Base-by-base conservation (phyloP, 2,797 vertebrate species). In the Leptatherina wallacei region DNA sequence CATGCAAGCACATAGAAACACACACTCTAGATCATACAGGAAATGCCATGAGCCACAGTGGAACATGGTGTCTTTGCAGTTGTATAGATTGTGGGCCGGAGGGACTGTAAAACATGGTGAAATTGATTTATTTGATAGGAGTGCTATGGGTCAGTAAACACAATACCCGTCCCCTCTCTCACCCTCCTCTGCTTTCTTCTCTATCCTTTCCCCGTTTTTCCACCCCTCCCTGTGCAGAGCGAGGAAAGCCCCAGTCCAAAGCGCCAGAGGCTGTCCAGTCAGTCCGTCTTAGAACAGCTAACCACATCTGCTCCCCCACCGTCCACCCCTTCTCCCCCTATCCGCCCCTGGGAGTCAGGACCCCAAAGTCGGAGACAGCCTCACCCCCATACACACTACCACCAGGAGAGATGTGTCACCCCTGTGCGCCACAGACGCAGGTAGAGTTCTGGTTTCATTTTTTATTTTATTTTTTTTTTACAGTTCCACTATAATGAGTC, bases 231-330 rank as follows among this genome's bases (percentile, higher is more conserved):
- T 71, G 40, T 69, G 5, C 67, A 99, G 98, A 96, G 95, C 3
- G 98, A 99, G 93, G 98, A 97, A 88, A 97, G 96, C 83, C 97
- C 97, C 68, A 98, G 97, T 91, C 97, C 97, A 60, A 99, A 99
- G 94, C 95, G 98, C 84, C 98, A 98, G 52, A 95, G 97, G 77
- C 95, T 99, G 90, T 97, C 97, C 71, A 92, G 94, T 86, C 96
- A 97, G 90, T 95, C 97, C 8, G 96, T 98, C 63, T 94, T 99
- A 83, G 97, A 98, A 84, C 97, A 99, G 86, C 95, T 97, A 75
- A 91, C 97, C 66, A 91, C 97, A 54, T 91, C 95, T 18, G 93
- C 91, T 35, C 95, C 96, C 76, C 96, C 96, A 71, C 96, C 97
- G 73, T 96, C 97, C 84, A 95, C 96, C 44, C 96, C 98, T 4